Evolutionary conservation across 2,797 vertebrate genomes (phyloP).

Genomic region (Cossypha caffra): DNA sequence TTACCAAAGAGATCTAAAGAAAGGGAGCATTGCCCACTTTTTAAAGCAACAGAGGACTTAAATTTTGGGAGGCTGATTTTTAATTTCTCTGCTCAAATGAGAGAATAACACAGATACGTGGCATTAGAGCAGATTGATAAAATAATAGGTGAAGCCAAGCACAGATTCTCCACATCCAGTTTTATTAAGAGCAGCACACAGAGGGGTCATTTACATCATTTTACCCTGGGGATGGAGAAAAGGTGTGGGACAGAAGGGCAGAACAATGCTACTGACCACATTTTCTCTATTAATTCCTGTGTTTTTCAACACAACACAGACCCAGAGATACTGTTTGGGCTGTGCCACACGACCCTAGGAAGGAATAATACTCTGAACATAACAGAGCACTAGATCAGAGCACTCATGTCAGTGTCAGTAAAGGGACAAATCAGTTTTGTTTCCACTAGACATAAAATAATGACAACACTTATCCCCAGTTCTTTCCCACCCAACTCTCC

Average conservation of each 20-base stretch:
- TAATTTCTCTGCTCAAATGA: not conserved
- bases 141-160: not conserved
- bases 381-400: not conserved
- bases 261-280: not conserved
- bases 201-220: not conserved
- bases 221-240: not conserved
- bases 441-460: not conserved
- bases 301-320: not conserved
- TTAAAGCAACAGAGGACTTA: not conserved
- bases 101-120: not conserved
- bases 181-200: not conserved
- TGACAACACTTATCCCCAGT: not conserved
- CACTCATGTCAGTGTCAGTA: not conserved
- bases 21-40: not conserved
- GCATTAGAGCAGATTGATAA: not conserved
- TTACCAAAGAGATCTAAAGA: not conserved
- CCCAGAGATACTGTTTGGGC: not conserved
- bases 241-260: not conserved
- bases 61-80: not conserved
- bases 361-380: accelerated
- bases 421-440: not conserved
- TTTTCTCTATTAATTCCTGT: not conserved
- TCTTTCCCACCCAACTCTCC: not conserved
- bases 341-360: not conserved
- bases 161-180: not conserved